phyloP scores from a whole-genome alignment of 2,888 invertebrate genomes.

The Sinodicranocentrus sp. region DNA sequence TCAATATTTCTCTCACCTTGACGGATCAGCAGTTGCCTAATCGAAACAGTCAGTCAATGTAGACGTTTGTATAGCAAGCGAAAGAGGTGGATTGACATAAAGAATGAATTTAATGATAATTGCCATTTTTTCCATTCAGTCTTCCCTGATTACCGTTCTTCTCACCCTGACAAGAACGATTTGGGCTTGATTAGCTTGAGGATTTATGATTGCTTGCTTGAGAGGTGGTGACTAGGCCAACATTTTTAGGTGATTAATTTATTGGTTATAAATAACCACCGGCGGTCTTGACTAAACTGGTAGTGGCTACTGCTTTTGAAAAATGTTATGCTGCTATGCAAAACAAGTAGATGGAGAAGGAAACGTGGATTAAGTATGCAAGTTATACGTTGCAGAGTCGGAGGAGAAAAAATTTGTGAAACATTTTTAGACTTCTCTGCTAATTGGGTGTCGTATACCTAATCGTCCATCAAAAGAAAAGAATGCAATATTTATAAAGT shows the following conservation, averaged over 20 bases:
- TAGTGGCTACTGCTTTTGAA: no score
- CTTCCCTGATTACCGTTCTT: constrained; percentile 13
- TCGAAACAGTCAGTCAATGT: constrained; percentile 3
- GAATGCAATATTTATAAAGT: no score
- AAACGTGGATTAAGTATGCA: no score
- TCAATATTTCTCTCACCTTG: constrained; percentile 1
- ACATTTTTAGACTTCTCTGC: no score
- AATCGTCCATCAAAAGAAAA: no score
- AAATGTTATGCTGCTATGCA: no score
- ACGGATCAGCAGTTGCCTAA: constrained; percentile 5
- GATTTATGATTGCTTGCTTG: constrained; percentile 11
- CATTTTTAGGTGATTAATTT: constrained; percentile 15
- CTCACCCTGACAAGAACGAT: constrained; percentile 13
- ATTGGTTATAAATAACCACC: constrained; percentile 1
- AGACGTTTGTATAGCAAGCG: not conserved
- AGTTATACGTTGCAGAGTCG: no score
- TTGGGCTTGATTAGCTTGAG: constrained; percentile 18
- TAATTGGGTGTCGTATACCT: no score
- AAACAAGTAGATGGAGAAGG: no score
- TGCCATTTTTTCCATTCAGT: not conserved
- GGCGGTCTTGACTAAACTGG: not conserved
- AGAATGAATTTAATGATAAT: constrained; percentile 17
- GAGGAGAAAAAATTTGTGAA: no score
- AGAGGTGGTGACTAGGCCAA: not conserved
- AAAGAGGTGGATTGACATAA: not conserved